These are phyloP conservation scores for Oreonectes daqikongensis DNA, from an alignment of 2,797 vertebrate species.

Conservation along the genomic window DNA sequence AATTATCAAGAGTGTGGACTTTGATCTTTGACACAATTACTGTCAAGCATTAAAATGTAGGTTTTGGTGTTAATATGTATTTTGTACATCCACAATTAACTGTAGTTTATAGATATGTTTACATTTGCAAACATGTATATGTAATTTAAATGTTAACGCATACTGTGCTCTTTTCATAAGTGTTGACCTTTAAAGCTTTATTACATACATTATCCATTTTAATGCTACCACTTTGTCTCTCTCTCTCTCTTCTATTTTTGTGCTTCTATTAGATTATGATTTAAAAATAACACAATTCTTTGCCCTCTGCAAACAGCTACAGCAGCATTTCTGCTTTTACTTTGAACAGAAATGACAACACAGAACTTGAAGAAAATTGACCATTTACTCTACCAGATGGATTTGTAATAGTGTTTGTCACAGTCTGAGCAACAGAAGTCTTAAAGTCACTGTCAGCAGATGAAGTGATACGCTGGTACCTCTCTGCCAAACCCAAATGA, in stretches of 20 bases:
- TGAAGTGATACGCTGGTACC: constrained; percentile 37
- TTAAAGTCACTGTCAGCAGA: constrained; percentile 36
- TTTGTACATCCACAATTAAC: too few species aligned
- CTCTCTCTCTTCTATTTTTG: neutral
- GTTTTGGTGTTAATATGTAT: too few species aligned
- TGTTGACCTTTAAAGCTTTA: too few species aligned
- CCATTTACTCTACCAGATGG: constrained; percentile 27
- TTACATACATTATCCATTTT: too few species aligned
- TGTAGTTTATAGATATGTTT: too few species aligned
- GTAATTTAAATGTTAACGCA: too few species aligned
- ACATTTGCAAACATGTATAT: too few species aligned
- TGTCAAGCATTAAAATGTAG: too few species aligned
- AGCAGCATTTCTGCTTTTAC: constrained; percentile 18
- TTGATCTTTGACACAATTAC: too few species aligned
- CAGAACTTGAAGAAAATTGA: neutral
- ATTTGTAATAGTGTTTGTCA: constrained; percentile 34
- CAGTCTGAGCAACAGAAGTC: constrained; percentile 15
- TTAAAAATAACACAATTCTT: neutral
- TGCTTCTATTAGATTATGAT: constrained; percentile 17
- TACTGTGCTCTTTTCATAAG: too few species aligned
- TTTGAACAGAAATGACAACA: constrained; percentile 26
- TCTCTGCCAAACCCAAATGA: constrained; percentile 7
- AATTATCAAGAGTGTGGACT: too few species aligned
- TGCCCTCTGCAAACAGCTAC: neutral
- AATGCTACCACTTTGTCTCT: neutral